Conservation (phyloP, 2,797 vertebrate species). For the Schizopygopsis pylzovi region DNA sequence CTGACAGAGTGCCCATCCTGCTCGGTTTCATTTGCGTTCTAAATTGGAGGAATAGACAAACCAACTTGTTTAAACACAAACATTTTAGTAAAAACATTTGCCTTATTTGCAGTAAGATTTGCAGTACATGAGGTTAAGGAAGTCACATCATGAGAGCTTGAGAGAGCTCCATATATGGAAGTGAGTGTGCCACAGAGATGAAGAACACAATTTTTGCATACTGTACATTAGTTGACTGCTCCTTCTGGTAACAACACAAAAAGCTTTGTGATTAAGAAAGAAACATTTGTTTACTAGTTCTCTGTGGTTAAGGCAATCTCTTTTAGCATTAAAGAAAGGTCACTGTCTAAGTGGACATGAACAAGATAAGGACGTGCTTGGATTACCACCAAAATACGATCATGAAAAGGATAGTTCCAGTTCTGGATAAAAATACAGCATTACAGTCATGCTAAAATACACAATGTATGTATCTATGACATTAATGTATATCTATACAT, state of each 20-base stretch:
- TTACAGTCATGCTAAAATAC: not conserved
- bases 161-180: constrained; percentile 55
- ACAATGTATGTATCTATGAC: not conserved
- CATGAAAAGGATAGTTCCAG: not conserved
- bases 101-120: not conserved
- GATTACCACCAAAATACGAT: not conserved
- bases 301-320: not conserved
- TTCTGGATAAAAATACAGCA: not conserved
- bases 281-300: not conserved
- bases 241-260: not conserved
- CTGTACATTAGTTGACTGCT: not conserved
- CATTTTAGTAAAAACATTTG: not conserved
- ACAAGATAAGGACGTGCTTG: not conserved
- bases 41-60: constrained; percentile 67
- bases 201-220: not conserved
- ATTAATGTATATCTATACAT: not conserved
- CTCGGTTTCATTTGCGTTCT: constrained; percentile 74
- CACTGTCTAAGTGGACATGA: not conserved
- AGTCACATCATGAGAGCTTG: not conserved
- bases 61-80: constrained; percentile 57
- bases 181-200: constrained; percentile 10
- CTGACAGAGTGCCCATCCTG: constrained; percentile 71
- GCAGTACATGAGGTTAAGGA: not conserved
- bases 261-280: not conserved
- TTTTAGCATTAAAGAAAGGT: not conserved